These are phyloP conservation scores for Apis florea DNA, from an alignment of 1,140 invertebrate species.

Conservation along the genomic window DNA sequence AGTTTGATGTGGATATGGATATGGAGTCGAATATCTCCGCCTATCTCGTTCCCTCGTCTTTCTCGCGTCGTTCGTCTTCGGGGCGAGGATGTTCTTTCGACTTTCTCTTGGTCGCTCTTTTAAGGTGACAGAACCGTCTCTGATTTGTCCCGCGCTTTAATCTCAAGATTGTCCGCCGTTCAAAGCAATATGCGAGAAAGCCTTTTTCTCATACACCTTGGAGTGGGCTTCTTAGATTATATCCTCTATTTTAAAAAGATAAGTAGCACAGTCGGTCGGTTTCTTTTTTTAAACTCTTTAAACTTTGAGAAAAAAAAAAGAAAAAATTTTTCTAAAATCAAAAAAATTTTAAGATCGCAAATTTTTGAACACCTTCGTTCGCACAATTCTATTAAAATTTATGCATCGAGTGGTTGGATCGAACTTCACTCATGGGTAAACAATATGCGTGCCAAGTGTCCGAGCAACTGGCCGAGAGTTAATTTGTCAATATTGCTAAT, in stretches of 20 bases:
- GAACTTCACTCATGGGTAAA: conserved; percentile 49
- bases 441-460: conserved; percentile 59
- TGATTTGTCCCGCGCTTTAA: conserved; percentile 66
- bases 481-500: conserved; percentile 72
- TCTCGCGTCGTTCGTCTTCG: conserved; percentile 34
- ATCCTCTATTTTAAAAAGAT: neutral
- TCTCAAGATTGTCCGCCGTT: conserved; percentile 66
- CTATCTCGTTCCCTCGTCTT: conserved; percentile 59
- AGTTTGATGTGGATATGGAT: conserved; percentile 72
- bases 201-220: neutral
- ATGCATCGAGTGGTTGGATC: conserved; percentile 19
- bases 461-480: conserved; percentile 64
- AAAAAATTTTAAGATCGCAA: too few species aligned
- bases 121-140: conserved; percentile 60
- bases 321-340: too few species aligned
- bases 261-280: neutral
- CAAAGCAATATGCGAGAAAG: conserved; percentile 50
- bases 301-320: too few species aligned
- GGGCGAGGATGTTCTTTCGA: conserved; percentile 42
- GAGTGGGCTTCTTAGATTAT: neutral
- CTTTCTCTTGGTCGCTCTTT: conserved; percentile 54
- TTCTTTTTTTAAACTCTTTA: neutral
- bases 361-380: neutral
- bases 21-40: conserved; percentile 64
- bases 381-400: neutral